Conservation (phyloP, 2,113 vertebrate genomes). For the Cyanoderma ruficeps region DNA sequence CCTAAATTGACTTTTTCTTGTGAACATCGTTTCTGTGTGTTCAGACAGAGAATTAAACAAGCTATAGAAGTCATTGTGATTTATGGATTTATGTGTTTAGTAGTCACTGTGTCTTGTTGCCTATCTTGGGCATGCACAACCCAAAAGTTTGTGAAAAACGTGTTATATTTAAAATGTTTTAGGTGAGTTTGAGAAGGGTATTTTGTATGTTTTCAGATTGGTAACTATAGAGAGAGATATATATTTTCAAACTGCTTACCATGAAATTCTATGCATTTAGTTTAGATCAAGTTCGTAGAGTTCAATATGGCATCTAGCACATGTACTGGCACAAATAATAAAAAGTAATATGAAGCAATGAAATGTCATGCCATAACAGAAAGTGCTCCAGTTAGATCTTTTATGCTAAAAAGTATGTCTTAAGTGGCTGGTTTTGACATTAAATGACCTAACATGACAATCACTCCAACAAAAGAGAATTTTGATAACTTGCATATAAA, state of each 20-base stretch:
- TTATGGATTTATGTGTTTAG: background rate
- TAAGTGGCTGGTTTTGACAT: background rate
- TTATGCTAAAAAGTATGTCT: background rate
- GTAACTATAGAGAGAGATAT: background rate
- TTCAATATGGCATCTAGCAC: background rate
- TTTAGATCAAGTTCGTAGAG: background rate
- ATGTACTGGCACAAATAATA: background rate
- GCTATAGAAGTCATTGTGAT: background rate
- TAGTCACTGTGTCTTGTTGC: background rate
- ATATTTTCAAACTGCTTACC: background rate
- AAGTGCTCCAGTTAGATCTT: background rate
- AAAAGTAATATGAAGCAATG: background rate
- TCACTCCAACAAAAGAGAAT: background rate
- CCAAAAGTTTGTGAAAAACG: background rate
- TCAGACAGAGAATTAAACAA: background rate
- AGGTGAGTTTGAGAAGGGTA: background rate
- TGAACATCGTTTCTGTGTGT: background rate
- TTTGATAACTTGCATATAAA: background rate
- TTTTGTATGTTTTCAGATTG: background rate
- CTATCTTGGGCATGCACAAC: accelerated
- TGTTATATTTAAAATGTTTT: background rate
- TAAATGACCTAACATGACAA: background rate
- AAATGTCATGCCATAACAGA: background rate
- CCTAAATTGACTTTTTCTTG: background rate
- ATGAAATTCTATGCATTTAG: background rate